phyloP scores from a whole-genome alignment of 2,888 invertebrate genomes.

The Caenorhabditis sinica region DNA sequence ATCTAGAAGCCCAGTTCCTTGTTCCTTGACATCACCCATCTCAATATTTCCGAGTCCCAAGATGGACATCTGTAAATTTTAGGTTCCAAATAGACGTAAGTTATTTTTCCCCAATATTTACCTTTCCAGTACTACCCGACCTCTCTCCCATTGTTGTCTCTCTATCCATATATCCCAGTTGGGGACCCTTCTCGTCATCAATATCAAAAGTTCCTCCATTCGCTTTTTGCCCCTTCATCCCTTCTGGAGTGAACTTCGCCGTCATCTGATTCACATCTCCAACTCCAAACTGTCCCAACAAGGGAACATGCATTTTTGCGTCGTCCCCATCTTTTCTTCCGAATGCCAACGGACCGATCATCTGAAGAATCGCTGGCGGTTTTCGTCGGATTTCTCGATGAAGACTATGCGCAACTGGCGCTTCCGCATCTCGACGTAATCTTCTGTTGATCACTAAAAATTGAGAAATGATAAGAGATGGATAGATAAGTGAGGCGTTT shows the following conservation, averaged over 20 bases:
- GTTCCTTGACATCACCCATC: conserved; percentile 68
- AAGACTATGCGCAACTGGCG: conserved; percentile 35
- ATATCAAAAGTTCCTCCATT: conserved; percentile 76
- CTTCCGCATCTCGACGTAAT: conserved; percentile 47
- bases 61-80: conserved; percentile 59
- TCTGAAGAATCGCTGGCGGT: conserved; percentile 68
- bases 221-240: conserved; percentile 45
- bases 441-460: conserved; percentile 53
- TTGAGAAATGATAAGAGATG: not conserved
- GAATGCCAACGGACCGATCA: conserved; percentile 75
- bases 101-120: not conserved
- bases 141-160: conserved; percentile 72
- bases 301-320: conserved; percentile 71
- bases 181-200: conserved; percentile 70
- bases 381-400: conserved; percentile 66
- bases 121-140: conserved; percentile 55
- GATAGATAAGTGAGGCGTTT: conserved; percentile 4
- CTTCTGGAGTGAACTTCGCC: conserved; percentile 75
- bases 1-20: conserved; percentile 75
- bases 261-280: conserved; percentile 72
- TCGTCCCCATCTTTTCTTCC: conserved; percentile 75
- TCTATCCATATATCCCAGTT: conserved; percentile 77
- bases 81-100: not conserved
- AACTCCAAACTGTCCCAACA: conserved; percentile 75
- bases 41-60: conserved; percentile 67